Evolutionary conservation across 1,140 invertebrate species (phyloP).

Genomic region (Calephelis virginiensis): DNA sequence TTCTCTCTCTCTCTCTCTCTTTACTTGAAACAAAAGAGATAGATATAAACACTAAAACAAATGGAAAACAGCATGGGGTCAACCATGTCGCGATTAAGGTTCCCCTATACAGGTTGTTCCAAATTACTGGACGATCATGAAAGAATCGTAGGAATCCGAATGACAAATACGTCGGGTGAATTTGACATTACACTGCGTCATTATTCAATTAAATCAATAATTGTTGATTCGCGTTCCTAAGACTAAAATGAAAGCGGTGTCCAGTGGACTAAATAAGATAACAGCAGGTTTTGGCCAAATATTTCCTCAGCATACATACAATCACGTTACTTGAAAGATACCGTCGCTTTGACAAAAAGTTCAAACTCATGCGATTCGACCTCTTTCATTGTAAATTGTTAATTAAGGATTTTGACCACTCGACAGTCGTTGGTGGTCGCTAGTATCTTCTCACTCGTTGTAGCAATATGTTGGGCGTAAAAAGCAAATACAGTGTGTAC

Average conservation of each 20-base stretch:
- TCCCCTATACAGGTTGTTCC: background rate
- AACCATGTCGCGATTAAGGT: background rate
- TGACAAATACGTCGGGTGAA: conserved; percentile 8
- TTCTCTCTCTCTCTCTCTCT: background rate
- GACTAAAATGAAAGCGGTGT: conserved; percentile 16
- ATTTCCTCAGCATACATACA: conserved; percentile 23
- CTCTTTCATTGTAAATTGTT: conserved; percentile 28
- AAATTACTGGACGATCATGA: conserved; percentile 7
- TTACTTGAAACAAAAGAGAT: background rate
- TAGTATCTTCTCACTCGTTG: conserved; percentile 20
- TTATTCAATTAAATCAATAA: conserved; percentile 16
- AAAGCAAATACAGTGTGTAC: background rate
- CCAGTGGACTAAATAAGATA: conserved; percentile 13
- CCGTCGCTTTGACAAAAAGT: conserved; percentile 27
- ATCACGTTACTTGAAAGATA: conserved; percentile 26
- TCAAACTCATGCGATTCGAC: conserved; percentile 23
- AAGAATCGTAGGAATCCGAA: conserved; percentile 7
- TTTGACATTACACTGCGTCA: conserved; percentile 6
- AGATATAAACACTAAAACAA: background rate
- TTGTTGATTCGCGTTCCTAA: conserved; percentile 7
- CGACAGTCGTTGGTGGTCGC: conserved; percentile 7
- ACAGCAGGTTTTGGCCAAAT: conserved; percentile 24
- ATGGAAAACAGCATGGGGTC: conserved; percentile 2
- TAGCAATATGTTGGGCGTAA: conserved; percentile 14
- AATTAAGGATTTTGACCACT: conserved; percentile 21